Evolutionary conservation across 2,888 invertebrate genomes (phyloP).

Genomic region (Mimachlamys varia): DNA sequence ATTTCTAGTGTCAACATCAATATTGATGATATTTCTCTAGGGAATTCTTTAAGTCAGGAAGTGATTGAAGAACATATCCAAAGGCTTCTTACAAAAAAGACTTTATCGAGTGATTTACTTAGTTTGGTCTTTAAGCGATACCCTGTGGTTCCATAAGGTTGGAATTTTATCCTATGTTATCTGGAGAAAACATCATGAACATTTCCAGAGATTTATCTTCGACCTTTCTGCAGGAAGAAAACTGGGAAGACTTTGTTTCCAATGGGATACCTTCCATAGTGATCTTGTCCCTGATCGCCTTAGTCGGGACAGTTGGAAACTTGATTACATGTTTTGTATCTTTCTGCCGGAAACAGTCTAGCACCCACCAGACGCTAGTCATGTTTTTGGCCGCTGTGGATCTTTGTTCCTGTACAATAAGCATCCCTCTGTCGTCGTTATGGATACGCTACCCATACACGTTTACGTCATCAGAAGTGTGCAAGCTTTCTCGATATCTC

Average conservation of each 20-base stretch:
- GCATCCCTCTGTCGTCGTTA: not conserved
- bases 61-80: no score
- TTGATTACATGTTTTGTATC: not conserved
- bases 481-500: not conserved
- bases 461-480: not conserved
- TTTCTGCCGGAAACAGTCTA: not conserved
- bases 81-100: no score
- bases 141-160: not conserved
- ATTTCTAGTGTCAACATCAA: no score
- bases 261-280: not conserved
- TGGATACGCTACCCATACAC: not conserved
- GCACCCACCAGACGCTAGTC: not conserved
- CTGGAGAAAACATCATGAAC: not conserved
- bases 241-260: slow-evolving; percentile 9
- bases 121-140: not conserved
- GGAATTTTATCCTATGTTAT: no score
- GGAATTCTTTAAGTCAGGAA: no score
- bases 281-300: not conserved
- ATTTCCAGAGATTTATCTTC: not conserved
- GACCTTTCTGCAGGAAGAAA: not conserved
- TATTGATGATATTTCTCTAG: no score
- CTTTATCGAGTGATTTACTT: not conserved
- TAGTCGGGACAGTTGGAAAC: not conserved
- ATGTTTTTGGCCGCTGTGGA: not conserved
- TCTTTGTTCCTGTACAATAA: not conserved